Percentiles rank a stretch among this genome's conserved stretches.
Evolutionary conservation across 1,140 invertebrate species (phyloP).

Genomic region (Drosophila kanapiae): DNA sequence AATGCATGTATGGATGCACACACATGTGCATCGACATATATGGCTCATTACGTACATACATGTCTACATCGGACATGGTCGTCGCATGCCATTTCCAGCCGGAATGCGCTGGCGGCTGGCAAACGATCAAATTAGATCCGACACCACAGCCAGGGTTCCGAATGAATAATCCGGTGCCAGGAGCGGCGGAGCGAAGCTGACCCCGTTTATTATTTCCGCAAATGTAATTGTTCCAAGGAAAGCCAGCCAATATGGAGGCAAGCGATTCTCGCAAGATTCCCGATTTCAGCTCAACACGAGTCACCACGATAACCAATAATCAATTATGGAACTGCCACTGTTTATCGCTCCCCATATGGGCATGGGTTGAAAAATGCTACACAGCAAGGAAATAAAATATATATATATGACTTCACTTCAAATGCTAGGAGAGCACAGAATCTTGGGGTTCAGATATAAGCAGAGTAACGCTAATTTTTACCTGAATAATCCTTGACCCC

Average conservation of each 20-base stretch:
- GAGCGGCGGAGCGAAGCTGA: background rate
- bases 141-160: constrained; percentile 15
- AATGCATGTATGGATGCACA: constrained; percentile 8
- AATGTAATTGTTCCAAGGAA: constrained; percentile 8
- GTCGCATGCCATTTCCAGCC: constrained; percentile 43
- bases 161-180: background rate
- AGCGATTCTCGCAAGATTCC: constrained; percentile 4
- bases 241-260: background rate
- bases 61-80: constrained; percentile 34
- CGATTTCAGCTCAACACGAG: constrained; percentile 1
- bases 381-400: constrained; percentile 2
- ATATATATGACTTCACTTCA: too few species aligned
- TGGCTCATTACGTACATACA: constrained; percentile 39
- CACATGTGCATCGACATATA: constrained; percentile 17
- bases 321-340: constrained; percentile 29
- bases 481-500: too few species aligned
- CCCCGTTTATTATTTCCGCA: background rate
- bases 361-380: background rate
- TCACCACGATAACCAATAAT: constrained; percentile 13
- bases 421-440: too few species aligned
- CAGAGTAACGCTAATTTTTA: too few species aligned
- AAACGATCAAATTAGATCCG: constrained; percentile 15
- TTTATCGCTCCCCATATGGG: constrained; percentile 24
- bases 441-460: too few species aligned
- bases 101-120: background rate